phyloP scores from a whole-genome alignment of 2,888 invertebrate genomes.

The Meandrusa payeni region DNA sequence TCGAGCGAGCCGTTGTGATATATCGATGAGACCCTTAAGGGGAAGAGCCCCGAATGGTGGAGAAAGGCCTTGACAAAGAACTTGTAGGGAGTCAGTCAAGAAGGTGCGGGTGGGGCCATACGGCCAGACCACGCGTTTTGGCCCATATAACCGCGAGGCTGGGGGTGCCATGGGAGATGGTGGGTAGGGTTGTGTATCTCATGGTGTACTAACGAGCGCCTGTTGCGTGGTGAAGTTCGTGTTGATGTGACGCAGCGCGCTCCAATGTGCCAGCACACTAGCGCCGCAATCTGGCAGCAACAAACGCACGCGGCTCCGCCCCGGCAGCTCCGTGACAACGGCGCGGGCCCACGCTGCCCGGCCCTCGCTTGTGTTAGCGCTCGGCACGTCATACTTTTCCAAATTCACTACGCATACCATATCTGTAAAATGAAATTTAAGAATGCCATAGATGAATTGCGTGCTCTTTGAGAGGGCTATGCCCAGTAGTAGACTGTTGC shows the following conservation, averaged over 20 bases:
- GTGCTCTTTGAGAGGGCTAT: not conserved
- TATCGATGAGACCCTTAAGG: too few species aligned
- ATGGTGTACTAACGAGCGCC: constrained; percentile 67
- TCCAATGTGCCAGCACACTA: constrained; percentile 66
- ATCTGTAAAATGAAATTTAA: constrained; percentile 38
- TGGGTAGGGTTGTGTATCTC: too few species aligned
- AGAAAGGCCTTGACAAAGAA: too few species aligned
- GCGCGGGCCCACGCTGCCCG: constrained; percentile 81
- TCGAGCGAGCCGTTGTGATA: too few species aligned
- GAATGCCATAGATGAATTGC: not conserved
- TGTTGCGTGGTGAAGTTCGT: constrained; percentile 64
- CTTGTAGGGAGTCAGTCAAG: too few species aligned
- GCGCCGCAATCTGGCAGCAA: constrained; percentile 84
- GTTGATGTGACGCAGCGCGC: constrained; percentile 70
- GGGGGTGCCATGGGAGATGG: too few species aligned
- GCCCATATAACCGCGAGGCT: too few species aligned
- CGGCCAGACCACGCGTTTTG: too few species aligned
- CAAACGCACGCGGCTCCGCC: constrained; percentile 73
- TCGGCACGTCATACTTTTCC: constrained; percentile 30
- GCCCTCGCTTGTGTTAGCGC: constrained; percentile 29
- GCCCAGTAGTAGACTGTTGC: too few species aligned
- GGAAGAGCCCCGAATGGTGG: too few species aligned
- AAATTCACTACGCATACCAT: constrained; percentile 56
- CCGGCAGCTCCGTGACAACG: constrained; percentile 65
- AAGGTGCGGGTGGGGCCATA: too few species aligned